Conservation (phyloP, 2,113 vertebrate species). For the Anas platyrhynchos region DNA sequence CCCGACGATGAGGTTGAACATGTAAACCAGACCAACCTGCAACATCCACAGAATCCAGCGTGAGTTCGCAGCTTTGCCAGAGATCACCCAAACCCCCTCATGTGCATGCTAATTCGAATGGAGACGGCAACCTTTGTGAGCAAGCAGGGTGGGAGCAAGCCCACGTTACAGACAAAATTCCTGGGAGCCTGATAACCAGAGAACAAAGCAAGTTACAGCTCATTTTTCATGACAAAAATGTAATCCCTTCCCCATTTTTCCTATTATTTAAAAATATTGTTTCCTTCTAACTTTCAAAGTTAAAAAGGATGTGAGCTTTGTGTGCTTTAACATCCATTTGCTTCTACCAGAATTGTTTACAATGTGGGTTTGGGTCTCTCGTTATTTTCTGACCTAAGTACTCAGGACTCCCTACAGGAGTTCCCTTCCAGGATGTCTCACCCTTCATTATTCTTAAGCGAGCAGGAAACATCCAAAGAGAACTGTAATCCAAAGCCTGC, state of each 20-base stretch:
- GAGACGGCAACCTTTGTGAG: not conserved
- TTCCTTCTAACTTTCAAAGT: not conserved
- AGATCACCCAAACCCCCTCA: not conserved
- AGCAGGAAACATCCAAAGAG: not conserved
- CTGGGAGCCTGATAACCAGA: not conserved
- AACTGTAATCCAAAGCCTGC: not conserved
- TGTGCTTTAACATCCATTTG: not conserved
- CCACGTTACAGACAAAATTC: not conserved
- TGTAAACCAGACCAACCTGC: constrained; percentile 97
- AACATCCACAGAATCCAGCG: not conserved
- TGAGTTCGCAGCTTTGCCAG: not conserved
- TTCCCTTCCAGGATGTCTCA: not conserved
- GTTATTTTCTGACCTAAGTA: not conserved
- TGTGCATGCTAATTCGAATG: rapidly evolving
- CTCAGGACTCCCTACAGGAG: not conserved
- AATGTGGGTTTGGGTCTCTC: not conserved
- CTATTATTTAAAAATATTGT: not conserved
- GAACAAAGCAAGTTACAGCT: not conserved
- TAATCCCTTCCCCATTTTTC: not conserved
- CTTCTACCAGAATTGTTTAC: not conserved
- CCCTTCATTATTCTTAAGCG: not conserved
- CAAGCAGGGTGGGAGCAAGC: not conserved
- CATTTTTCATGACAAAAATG: not conserved
- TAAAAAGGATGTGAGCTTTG: not conserved
- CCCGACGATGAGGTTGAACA: constrained; percentile 98